Percentiles rank a stretch among this genome's conserved stretches.
These are phyloP conservation scores for Elysia chlorotica DNA, from an alignment of 1,140 invertebrate species.

Conservation along the genomic window DNA sequence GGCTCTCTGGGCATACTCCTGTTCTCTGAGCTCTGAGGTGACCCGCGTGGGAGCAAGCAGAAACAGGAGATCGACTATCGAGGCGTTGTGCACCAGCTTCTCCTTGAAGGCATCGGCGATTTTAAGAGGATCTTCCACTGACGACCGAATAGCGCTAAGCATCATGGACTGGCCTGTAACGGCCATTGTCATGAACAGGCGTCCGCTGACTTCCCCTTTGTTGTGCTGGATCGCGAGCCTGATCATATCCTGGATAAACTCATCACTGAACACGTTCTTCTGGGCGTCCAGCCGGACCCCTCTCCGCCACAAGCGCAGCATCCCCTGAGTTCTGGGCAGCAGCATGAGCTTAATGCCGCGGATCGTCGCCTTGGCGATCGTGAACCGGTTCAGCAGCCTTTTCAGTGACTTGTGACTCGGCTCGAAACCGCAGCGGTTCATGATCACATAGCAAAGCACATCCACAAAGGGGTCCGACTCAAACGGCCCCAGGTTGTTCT, in stretches of 20 bases:
- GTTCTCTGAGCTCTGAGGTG: not conserved
- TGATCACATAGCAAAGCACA: not conserved
- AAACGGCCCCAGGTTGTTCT: not conserved
- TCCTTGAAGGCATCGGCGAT: constrained; percentile 3
- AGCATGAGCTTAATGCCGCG: not conserved
- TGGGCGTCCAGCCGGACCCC: not conserved
- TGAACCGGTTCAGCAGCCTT: not conserved
- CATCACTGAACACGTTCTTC: not conserved
- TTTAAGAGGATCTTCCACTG: not conserved
- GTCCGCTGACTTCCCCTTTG: not conserved
- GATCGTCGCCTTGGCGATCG: not conserved
- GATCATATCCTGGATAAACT: not conserved
- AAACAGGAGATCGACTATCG: constrained; percentile 12
- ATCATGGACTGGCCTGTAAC: not conserved
- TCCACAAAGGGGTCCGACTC: constrained; percentile 3
- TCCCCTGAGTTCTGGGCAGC: not conserved
- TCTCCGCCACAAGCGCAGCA: not conserved
- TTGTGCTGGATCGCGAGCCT: not conserved
- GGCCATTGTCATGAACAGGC: not conserved
- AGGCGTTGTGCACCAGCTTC: not conserved
- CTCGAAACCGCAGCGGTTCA: not conserved
- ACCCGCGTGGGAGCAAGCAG: not conserved
- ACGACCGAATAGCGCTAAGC: not conserved
- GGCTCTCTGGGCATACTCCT: not conserved
- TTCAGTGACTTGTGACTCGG: not conserved